Conservation (phyloP, 2,113 vertebrate genomes). For the Xiphophorus maculatus region DNA sequence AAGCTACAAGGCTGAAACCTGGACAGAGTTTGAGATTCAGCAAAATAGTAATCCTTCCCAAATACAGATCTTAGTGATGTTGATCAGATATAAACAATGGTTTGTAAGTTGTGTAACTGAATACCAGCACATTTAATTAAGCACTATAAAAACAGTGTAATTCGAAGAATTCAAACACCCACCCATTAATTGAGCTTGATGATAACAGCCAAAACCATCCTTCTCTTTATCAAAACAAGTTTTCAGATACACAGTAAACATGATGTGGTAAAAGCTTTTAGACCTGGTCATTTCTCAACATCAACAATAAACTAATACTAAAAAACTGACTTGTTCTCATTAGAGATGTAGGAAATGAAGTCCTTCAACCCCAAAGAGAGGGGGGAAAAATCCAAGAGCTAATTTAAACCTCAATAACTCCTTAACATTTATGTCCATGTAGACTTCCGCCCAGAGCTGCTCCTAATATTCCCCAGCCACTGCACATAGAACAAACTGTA, state of each 20-base stretch:
- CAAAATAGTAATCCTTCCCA: neutral
- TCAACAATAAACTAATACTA: neutral
- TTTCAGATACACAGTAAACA: no score
- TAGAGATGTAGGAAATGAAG: neutral
- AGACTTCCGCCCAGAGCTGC: neutral
- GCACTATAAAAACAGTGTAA: neutral
- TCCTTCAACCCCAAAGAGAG: neutral
- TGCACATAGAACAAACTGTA: slow-evolving; percentile 1
- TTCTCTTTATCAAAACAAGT: no score
- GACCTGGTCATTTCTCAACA: neutral
- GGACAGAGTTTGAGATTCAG: neutral
- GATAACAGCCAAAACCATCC: neutral
- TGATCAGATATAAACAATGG: neutral
- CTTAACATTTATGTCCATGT: neutral
- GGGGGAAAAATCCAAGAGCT: neutral
- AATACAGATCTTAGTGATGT: neutral
- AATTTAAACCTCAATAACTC: neutral
- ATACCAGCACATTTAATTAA: neutral
- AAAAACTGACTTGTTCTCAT: neutral
- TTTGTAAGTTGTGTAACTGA: no score
- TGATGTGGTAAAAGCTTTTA: neutral
- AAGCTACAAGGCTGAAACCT: neutral
- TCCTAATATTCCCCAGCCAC: neutral
- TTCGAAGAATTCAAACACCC: neutral
- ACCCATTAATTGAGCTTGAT: neutral